Evolutionary conservation across 2,113 vertebrate genomes (phyloP).

Genomic region (Ariopsis seemanni): DNA sequence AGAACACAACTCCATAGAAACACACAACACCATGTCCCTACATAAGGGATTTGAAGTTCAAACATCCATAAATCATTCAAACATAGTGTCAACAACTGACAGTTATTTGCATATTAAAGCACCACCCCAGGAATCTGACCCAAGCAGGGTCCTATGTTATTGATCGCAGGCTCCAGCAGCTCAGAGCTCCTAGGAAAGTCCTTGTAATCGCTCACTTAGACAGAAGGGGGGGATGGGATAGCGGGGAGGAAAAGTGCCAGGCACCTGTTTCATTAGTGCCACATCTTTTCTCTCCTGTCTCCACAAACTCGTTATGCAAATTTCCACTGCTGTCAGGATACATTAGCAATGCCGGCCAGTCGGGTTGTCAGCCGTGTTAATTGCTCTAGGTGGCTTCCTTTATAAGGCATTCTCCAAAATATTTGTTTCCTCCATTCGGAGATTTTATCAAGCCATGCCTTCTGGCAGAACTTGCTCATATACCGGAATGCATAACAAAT

Average conservation of each 20-base stretch:
- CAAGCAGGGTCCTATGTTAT: slow-evolving; percentile 32
- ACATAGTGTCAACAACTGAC: slow-evolving; percentile 54
- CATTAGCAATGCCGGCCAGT: slow-evolving; percentile 71
- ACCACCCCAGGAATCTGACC: slow-evolving; percentile 48
- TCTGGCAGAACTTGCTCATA: slow-evolving; percentile 58
- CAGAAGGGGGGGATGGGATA: slow-evolving; percentile 52
- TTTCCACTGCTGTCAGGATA: slow-evolving; percentile 76
- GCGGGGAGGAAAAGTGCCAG: slow-evolving; percentile 47
- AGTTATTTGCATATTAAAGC: slow-evolving; percentile 60
- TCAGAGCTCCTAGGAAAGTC: slow-evolving; percentile 51
- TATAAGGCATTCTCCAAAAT: slow-evolving; percentile 69
- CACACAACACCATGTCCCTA: slow-evolving; percentile 32
- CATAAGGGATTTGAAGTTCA: slow-evolving; percentile 55
- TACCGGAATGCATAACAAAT: background rate
- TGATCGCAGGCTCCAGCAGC: slow-evolving; percentile 46
- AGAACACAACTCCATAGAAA: slow-evolving; percentile 24
- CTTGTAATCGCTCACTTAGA: slow-evolving; percentile 70
- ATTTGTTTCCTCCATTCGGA: slow-evolving; percentile 66
- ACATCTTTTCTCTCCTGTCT: slow-evolving; percentile 66
- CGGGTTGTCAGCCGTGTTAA: slow-evolving; percentile 77
- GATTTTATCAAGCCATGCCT: slow-evolving; percentile 41
- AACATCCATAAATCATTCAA: slow-evolving; percentile 55
- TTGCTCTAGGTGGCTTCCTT: slow-evolving; percentile 77
- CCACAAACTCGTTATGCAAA: slow-evolving; percentile 77
- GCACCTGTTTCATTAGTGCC: slow-evolving; percentile 78